A percentile compares a stretch with the other conserved stretches of the same genome.
These are phyloP conservation scores for Diorhabda sublineata DNA, from an alignment of 1,140 invertebrate species.

Conservation along the genomic window DNA sequence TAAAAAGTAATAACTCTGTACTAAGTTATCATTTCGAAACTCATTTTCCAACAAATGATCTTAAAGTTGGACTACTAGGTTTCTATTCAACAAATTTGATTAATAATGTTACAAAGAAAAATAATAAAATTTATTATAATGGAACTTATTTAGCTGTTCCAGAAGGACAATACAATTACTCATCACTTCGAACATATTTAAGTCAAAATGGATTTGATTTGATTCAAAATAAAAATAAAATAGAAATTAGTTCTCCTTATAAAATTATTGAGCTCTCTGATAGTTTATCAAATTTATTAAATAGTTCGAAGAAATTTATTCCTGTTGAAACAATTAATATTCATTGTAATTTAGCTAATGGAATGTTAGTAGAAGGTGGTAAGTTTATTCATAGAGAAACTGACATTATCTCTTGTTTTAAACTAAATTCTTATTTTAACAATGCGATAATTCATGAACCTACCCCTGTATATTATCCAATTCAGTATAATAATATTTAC, in stretches of 20 bases:
- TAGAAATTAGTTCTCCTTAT: neutral
- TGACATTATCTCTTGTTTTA: neutral
- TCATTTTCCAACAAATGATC: neutral
- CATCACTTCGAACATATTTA: neutral
- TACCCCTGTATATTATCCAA: constrained; percentile 5
- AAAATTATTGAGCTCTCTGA: neutral
- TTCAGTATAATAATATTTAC: constrained; percentile 5
- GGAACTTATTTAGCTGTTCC: neutral
- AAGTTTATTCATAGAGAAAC: neutral
- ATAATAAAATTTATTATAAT: neutral
- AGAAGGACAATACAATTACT: neutral
- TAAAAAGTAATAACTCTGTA: constrained; percentile 1
- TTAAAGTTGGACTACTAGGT: neutral
- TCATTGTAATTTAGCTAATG: constrained; percentile 5
- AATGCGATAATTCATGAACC: neutral
- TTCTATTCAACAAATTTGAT: constrained; percentile 5
- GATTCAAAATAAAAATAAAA: neutral
- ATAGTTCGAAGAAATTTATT: neutral
- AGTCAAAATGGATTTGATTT: neutral
- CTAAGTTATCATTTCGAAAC: neutral
- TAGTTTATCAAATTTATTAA: neutral
- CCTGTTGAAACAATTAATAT: constrained; percentile 1
- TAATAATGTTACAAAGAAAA: neutral
- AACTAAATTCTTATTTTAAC: neutral
- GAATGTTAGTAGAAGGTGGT: constrained; percentile 1